Base-by-base conservation (phyloP, 1,140 invertebrate species). In the Pristionchus pacificus region DNA sequence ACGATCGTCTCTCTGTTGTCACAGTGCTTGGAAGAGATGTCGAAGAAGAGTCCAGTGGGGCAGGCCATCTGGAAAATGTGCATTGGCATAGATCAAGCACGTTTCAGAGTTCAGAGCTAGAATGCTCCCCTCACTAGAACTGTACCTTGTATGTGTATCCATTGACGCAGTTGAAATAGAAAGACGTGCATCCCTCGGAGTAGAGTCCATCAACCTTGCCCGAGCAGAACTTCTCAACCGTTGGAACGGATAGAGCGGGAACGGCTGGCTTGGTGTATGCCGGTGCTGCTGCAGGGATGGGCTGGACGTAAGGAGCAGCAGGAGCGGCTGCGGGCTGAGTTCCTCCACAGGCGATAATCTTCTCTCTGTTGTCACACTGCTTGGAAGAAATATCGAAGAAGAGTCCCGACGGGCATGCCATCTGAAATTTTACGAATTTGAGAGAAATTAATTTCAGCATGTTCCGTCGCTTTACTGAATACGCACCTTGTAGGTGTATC, bases 281-380 rank as follows among this genome's bases (percentile, higher is more conserved):
- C 14, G n/a, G 55, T 14, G 13, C 60, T 24, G 60, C 13, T n/a
- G 60, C 60, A 6, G 25, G 19, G 14, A 32, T 28, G 10, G 62
- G 6, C 6, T 24, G 13, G 6, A 6, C n/a, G 6, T 6, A 6
- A 28, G 60, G 60, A 61, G 60, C 10, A 13, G 30, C 62, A 32
- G 62, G 30, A 31, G 62, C 38, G 10, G 14, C 62, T 32, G 25
- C 13, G 14, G 62, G 25, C 6, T 27, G n/a, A 14, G 14, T 65
- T 27, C 25, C 62, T 31, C 65, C 65, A 64, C 65, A 68, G 28
- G 49, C 57, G 28, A 28, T 15, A 28, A 61, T 64, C 10, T 68
- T 66, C 65, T 68, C 38, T 55, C 61, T 68, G 27, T 15, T 19
- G 60, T 68, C 65, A 32, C 65, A 68, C 15, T 61, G 19, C 24